A percentile compares a stretch with the other conserved stretches of the same genome.
Evolutionary conservation across 2,888 invertebrate genomes (phyloP).

Genomic region (Cryptosula pallasiana): DNA sequence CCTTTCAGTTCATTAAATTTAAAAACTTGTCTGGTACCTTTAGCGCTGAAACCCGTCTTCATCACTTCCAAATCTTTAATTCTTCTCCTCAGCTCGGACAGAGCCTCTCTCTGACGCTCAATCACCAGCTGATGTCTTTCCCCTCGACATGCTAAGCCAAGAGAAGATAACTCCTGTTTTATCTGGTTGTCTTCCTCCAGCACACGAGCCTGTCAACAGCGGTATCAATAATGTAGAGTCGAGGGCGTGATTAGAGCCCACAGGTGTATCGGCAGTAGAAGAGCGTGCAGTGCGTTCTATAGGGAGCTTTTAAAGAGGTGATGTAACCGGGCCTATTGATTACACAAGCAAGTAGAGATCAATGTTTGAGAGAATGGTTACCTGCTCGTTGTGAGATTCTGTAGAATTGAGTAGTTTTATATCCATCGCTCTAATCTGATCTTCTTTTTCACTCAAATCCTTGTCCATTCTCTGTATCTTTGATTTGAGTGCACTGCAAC

Average conservation of each 20-base stretch:
- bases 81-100: constrained; percentile 29
- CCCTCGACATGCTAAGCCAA: constrained; percentile 30
- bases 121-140: constrained; percentile 31
- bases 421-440: constrained; percentile 36
- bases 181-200: constrained; percentile 25
- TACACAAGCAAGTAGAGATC: too few relatives aligned
- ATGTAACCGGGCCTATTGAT: too few relatives aligned
- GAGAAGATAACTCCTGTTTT: constrained; percentile 29
- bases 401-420: constrained; percentile 36
- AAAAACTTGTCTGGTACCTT: too few relatives aligned
- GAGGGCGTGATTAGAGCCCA: too few relatives aligned
- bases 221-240: too few relatives aligned
- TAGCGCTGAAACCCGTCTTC: constrained; percentile 8
- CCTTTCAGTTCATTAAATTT: too few relatives aligned
- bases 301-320: too few relatives aligned
- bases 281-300: too few relatives aligned
- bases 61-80: constrained; percentile 29
- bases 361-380: not conserved
- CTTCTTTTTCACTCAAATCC: constrained; percentile 35
- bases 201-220: constrained; percentile 14
- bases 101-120: constrained; percentile 29
- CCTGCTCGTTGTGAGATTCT: constrained; percentile 42
- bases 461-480: constrained; percentile 37
- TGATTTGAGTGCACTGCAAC: constrained; percentile 46
- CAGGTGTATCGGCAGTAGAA: too few relatives aligned